Evolutionary conservation across 2,113 vertebrate genomes (phyloP).

Genomic region (Nestor notabilis): DNA sequence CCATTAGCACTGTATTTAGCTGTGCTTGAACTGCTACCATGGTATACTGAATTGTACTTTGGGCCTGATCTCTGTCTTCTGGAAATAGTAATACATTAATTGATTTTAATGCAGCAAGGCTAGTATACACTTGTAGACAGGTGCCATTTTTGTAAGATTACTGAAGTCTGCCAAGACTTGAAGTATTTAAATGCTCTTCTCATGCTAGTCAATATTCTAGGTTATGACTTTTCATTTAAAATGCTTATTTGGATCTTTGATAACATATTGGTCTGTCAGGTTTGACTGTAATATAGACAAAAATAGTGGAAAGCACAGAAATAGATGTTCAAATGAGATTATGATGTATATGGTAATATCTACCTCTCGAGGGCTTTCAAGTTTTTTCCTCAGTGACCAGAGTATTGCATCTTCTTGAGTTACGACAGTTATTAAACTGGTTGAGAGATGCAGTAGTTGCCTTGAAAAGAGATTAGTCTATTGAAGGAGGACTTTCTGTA

Average conservation of each 20-base stretch:
- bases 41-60: background rate
- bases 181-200: background rate
- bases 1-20: background rate
- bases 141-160: background rate
- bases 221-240: background rate
- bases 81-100: background rate
- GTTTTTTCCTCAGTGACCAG: background rate
- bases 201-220: background rate
- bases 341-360: background rate
- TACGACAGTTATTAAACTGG: constrained; percentile 58
- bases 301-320: background rate
- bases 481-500: constrained; percentile 45
- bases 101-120: background rate
- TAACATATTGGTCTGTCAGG: background rate
- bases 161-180: background rate
- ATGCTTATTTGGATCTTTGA: background rate
- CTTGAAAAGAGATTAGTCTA: constrained; percentile 60
- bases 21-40: background rate
- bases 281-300: background rate
- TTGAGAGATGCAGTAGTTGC: constrained; percentile 41
- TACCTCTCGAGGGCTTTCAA: background rate
- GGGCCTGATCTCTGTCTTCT: background rate
- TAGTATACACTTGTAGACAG: background rate
- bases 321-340: background rate
- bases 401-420: constrained; percentile 45